These are phyloP conservation scores for Probosciger aterrimus DNA, from an alignment of 2,113 vertebrate genomes.

Conservation along the genomic window DNA sequence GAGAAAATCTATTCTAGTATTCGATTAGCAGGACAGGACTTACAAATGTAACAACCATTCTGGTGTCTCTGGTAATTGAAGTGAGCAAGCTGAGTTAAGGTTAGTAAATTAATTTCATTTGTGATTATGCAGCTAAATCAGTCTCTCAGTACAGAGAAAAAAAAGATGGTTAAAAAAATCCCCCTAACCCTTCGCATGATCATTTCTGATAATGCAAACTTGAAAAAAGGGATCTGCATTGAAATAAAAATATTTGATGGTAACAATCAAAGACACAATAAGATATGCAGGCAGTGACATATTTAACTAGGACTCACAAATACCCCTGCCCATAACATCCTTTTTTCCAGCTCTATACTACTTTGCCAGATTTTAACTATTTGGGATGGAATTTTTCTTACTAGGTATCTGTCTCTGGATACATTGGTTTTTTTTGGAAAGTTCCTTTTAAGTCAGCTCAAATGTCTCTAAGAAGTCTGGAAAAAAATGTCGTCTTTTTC, in stretches of 20 bases:
- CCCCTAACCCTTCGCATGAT: background rate
- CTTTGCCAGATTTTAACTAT: conserved; percentile 27
- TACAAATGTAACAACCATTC: background rate
- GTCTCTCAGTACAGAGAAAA: background rate
- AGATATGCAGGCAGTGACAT: background rate
- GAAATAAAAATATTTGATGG: background rate
- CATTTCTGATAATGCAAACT: background rate
- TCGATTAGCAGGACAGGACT: background rate
- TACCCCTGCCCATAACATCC: background rate
- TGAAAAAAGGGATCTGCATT: background rate
- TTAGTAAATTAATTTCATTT: conserved; percentile 29
- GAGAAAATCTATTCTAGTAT: conserved; percentile 7
- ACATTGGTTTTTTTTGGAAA: background rate
- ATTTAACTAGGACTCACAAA: background rate
- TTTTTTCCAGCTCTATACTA: background rate
- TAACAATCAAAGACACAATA: background rate
- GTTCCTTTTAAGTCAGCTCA: background rate
- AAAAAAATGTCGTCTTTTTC: background rate
- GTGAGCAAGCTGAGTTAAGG: conserved; percentile 26
- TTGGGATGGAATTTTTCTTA: background rate
- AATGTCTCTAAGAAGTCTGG: background rate
- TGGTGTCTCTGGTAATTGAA: conserved; percentile 12
- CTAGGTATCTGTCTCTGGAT: background rate
- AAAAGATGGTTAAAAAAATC: background rate
- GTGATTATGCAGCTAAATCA: conserved; percentile 22